Conservation (phyloP, 2,888 invertebrate genomes). For the Pterostichus madidus region DNA sequence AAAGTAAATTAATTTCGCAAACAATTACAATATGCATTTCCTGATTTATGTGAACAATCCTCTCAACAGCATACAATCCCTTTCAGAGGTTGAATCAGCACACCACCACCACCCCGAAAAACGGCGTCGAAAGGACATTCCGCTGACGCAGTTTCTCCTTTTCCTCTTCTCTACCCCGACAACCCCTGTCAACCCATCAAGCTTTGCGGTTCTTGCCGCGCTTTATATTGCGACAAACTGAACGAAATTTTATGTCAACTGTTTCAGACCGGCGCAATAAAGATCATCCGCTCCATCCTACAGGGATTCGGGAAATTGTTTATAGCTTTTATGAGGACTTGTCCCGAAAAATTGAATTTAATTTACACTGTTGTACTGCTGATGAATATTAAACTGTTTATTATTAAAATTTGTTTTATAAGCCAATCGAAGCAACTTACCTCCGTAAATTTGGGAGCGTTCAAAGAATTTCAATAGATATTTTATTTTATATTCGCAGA, state of each 20-base stretch:
- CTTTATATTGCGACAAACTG: slow-evolving; percentile 55
- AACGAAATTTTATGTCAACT: slow-evolving; percentile 56
- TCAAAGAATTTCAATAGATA: no score
- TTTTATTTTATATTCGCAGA: no score
- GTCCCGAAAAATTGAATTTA: slow-evolving; percentile 53
- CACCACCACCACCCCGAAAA: neutral
- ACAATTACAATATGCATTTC: neutral
- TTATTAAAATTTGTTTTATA: slow-evolving; percentile 8
- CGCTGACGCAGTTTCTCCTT: slow-evolving; percentile 44
- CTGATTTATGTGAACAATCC: no score
- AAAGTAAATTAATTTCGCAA: no score
- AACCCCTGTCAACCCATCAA: neutral
- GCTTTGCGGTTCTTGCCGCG: slow-evolving; percentile 42
- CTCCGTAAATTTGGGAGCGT: no score
- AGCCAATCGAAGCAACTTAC: no score
- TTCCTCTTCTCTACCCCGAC: neutral
- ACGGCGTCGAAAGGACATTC: slow-evolving; percentile 19
- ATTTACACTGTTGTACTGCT: slow-evolving; percentile 19
- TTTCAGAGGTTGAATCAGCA: slow-evolving; percentile 19
- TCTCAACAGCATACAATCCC: neutral
- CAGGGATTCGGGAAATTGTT: slow-evolving; percentile 50
- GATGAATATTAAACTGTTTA: slow-evolving; percentile 42
- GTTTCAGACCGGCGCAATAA: slow-evolving; percentile 52
- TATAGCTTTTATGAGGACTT: slow-evolving; percentile 40
- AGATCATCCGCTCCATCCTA: slow-evolving; percentile 49